phyloP scores from a whole-genome alignment of 2,797 vertebrate genomes.

The Tarsius wallacei region DNA sequence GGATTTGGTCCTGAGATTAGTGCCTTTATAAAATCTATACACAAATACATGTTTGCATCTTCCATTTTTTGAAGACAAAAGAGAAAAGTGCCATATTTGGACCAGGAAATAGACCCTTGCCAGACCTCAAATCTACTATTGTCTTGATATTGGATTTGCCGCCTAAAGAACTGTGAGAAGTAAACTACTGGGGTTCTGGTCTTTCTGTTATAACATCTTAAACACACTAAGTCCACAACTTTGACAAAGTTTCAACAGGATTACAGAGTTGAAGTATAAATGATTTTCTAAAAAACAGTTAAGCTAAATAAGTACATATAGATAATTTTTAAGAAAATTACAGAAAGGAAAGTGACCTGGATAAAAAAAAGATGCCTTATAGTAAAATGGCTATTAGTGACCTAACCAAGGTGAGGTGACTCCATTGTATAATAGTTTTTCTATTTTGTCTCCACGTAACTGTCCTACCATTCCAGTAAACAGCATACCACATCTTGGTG shows the following conservation, averaged over 20 bases:
- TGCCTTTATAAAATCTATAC: not conserved
- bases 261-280: not conserved
- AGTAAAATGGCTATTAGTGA: no score
- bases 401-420: no score
- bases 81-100: not conserved
- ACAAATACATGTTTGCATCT: not conserved
- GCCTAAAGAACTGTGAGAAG: not conserved
- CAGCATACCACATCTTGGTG: no score
- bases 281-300: no score
- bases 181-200: no score
- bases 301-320: not conserved
- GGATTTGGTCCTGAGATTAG: not conserved
- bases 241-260: not conserved
- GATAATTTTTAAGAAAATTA: not conserved
- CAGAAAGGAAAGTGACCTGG: not conserved
- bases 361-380: not conserved
- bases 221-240: not conserved
- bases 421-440: no score
- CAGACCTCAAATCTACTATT: not conserved
- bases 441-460: no score
- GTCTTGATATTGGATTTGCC: not conserved
- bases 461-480: no score
- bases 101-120: not conserved
- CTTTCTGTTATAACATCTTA: not conserved
- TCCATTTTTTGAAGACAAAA: no score